Conservation (phyloP, 2,113 vertebrate genomes). For the Microcebus ravelobensis region DNA sequence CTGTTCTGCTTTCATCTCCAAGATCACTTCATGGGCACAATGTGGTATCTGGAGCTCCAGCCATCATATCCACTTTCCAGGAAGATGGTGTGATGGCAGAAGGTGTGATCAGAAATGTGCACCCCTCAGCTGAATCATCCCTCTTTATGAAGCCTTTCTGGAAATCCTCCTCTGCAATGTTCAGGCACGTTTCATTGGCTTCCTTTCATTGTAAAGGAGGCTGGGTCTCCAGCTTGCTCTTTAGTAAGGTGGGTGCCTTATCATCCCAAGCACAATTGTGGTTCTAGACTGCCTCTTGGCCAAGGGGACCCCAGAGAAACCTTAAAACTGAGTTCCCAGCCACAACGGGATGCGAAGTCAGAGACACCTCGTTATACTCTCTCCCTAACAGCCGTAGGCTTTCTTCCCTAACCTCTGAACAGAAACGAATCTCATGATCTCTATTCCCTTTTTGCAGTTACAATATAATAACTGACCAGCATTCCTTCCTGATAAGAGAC, state of each 20-base stretch:
- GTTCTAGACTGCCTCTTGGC: too few relatives aligned
- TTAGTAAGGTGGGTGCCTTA: not conserved
- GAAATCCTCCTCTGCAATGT: not conserved
- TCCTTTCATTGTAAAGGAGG: not conserved
- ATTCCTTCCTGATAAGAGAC: too few relatives aligned
- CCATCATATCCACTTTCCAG: not conserved
- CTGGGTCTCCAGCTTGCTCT: not conserved
- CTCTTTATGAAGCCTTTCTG: not conserved
- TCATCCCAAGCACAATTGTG: not conserved
- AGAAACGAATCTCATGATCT: too few relatives aligned
- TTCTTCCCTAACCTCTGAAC: too few relatives aligned
- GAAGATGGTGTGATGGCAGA: not conserved
- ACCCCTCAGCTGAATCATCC: too few relatives aligned
- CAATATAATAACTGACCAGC: too few relatives aligned
- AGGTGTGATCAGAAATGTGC: not conserved
- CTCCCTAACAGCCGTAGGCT: too few relatives aligned
- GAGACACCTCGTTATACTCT: too few relatives aligned
- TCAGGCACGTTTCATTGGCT: not conserved
- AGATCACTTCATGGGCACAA: not conserved
- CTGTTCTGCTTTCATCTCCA: not conserved
- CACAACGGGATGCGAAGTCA: too few relatives aligned
- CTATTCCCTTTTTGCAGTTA: too few relatives aligned
- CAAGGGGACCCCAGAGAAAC: too few relatives aligned
- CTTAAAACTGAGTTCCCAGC: too few relatives aligned
- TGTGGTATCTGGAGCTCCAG: not conserved